Conservation (phyloP, 2,888 invertebrate genomes). For the Lasius fuliginosus region DNA sequence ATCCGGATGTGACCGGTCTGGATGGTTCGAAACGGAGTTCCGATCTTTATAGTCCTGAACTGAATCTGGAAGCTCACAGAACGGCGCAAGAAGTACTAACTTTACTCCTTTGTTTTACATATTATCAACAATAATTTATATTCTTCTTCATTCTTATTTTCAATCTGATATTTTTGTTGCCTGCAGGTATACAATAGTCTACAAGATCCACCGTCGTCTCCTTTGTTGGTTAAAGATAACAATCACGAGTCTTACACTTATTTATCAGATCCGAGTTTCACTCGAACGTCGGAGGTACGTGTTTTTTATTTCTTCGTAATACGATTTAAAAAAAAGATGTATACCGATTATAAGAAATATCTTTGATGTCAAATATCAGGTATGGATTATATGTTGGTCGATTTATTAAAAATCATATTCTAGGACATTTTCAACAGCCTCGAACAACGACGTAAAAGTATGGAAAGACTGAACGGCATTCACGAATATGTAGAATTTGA, state of each 20-base stretch:
- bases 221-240: slow-evolving; percentile 81
- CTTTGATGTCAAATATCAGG: background rate
- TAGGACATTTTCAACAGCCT: slow-evolving; percentile 85
- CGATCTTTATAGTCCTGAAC: slow-evolving; percentile 85
- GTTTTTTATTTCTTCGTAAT: background rate
- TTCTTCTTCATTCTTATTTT: background rate
- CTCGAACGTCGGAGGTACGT: slow-evolving; percentile 84
- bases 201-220: slow-evolving; percentile 84
- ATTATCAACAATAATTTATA: background rate
- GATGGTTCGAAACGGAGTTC: slow-evolving; percentile 76
- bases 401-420: slow-evolving; percentile 47
- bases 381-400: background rate
- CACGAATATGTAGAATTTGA: slow-evolving; percentile 81
- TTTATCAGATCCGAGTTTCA: slow-evolving; percentile 83
- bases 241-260: slow-evolving; percentile 80
- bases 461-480: slow-evolving; percentile 82
- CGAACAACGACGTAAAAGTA: slow-evolving; percentile 83
- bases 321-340: background rate
- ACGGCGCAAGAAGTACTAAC: slow-evolving; percentile 83
- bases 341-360: background rate
- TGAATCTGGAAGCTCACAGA: slow-evolving; percentile 84
- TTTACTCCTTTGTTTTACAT: background rate
- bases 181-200: slow-evolving; percentile 84
- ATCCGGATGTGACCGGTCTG: slow-evolving; percentile 61
- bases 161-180: background rate